A percentile compares a stretch with the other conserved stretches of the same genome.
Evolutionary conservation across 37 sponge, comb jelly and placozoan genomes (phyloP).

Genomic region (Halichondria panicea): DNA sequence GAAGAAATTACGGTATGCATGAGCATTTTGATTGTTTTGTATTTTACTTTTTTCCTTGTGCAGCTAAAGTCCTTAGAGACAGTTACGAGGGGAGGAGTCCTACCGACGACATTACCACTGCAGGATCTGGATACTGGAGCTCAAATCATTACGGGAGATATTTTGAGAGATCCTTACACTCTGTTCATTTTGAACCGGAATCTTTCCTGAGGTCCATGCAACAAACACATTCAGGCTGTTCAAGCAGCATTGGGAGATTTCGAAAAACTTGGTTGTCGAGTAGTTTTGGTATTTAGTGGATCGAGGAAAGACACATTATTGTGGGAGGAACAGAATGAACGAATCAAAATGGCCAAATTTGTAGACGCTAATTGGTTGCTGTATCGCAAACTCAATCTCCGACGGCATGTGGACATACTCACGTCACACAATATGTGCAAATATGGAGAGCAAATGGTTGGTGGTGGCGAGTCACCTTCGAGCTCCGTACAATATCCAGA

Average conservation of each 20-base stretch:
- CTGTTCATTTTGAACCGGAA: background rate
- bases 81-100: background rate
- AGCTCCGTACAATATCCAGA: background rate
- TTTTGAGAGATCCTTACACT: background rate
- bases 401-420: background rate
- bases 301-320: background rate
- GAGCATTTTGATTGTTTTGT: too few relatives aligned
- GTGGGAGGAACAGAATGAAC: background rate
- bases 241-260: background rate
- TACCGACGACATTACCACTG: background rate
- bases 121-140: background rate
- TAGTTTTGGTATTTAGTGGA: background rate
- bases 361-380: background rate
- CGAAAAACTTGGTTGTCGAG: background rate
- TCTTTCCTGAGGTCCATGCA: slow-evolving; percentile 1
- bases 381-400: background rate
- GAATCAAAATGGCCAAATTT: background rate
- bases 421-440: background rate
- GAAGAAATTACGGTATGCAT: too few relatives aligned
- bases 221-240: background rate
- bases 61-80: background rate
- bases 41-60: too few relatives aligned
- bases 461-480: background rate
- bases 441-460: background rate
- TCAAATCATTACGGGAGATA: background rate